Percentiles rank a stretch among this genome's conserved stretches.
phyloP scores from a whole-genome alignment of 1,140 invertebrate species.

The Diabrotica virgifera region DNA sequence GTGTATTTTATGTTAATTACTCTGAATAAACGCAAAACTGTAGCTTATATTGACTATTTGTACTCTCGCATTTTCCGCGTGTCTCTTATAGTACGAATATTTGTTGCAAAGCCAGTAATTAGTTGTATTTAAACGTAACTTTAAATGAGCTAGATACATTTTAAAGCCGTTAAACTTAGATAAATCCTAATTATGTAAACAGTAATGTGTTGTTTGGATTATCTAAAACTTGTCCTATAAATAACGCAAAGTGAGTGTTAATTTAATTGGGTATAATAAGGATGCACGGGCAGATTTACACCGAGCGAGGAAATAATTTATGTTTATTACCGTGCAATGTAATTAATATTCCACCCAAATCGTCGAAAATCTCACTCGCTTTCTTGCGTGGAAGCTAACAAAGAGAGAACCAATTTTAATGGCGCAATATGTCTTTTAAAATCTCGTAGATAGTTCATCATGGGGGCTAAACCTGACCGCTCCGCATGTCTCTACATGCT shows the following conservation, averaged over 20 bases:
- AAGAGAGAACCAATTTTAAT: neutral
- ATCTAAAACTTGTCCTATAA: constrained; percentile 13
- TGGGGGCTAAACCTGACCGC: neutral
- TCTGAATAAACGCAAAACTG: too few relatives aligned
- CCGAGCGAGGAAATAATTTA: constrained; percentile 15
- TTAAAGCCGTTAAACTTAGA: neutral
- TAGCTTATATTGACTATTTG: too few relatives aligned
- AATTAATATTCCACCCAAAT: constrained; percentile 20
- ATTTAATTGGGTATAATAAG: constrained; percentile 19
- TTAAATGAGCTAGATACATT: too few relatives aligned
- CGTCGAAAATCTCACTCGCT: constrained; percentile 4
- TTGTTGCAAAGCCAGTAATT: too few relatives aligned
- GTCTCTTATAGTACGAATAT: too few relatives aligned
- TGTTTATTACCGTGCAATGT: constrained; percentile 20
- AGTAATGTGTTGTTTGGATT: constrained; percentile 9
- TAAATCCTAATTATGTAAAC: constrained; percentile 8
- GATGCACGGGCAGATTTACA: constrained; percentile 22
- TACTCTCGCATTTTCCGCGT: too few relatives aligned
- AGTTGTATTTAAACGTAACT: too few relatives aligned
- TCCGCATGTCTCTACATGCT: neutral
- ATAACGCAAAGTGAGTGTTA: constrained; percentile 16
- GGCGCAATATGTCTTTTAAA: neutral
- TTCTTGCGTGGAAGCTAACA: neutral
- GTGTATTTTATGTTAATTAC: too few relatives aligned
- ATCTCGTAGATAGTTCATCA: neutral